Percentiles rank a stretch among this genome's conserved stretches.
Conservation (phyloP, 2,113 vertebrate species). For the Otolemur garnettii region DNA sequence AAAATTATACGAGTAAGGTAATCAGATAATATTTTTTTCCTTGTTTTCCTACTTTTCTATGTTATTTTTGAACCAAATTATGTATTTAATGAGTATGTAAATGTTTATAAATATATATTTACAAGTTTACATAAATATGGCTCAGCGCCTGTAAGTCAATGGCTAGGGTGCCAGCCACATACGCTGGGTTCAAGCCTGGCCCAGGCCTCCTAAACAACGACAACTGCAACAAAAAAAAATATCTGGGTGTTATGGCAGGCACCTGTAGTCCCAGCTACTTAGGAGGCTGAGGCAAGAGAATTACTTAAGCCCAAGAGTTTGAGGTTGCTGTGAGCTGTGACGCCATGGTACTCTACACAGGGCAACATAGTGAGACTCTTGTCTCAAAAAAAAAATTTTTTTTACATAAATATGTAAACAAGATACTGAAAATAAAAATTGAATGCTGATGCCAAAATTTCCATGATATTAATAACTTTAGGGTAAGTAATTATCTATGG, state of each 20-base stretch:
- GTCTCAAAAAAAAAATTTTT: neutral
- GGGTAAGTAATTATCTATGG: neutral
- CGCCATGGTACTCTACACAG: too few relatives aligned
- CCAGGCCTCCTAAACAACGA: too few relatives aligned
- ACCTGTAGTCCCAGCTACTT: too few relatives aligned
- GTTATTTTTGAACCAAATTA: constrained; percentile 49
- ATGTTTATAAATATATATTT: neutral
- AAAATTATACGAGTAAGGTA: neutral
- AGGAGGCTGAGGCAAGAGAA: too few relatives aligned
- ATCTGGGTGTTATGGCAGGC: too few relatives aligned
- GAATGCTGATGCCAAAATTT: constrained; percentile 15
- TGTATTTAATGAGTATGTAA: neutral
- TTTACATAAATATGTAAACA: neutral
- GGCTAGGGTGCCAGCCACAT: too few relatives aligned
- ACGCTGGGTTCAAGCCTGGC: too few relatives aligned
- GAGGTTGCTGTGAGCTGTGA: too few relatives aligned
- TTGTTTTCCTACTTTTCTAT: constrained; percentile 16
- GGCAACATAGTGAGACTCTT: too few relatives aligned
- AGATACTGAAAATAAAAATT: constrained; percentile 18
- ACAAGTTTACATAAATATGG: neutral
- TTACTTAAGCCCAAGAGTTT: too few relatives aligned
- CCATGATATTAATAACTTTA: neutral
- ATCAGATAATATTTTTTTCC: neutral
- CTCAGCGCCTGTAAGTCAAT: too few relatives aligned
- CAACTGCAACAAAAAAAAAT: too few relatives aligned